These are phyloP conservation scores for Baccha elongata DNA, from an alignment of 2,888 invertebrate genomes.

Conservation along the genomic window DNA sequence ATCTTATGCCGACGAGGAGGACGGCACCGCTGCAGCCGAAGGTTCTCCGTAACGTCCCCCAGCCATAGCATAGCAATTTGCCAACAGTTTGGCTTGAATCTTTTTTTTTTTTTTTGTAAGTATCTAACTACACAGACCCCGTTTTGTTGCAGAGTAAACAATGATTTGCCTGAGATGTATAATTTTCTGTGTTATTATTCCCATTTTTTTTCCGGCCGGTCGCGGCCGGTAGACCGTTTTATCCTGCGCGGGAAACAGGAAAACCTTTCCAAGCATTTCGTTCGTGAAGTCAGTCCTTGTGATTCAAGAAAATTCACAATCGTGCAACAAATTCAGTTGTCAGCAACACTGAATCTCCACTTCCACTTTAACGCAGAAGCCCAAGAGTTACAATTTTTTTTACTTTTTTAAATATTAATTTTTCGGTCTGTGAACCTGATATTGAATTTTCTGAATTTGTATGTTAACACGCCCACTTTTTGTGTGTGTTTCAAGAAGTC, in stretches of 20 bases:
- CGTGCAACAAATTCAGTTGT: conserved; percentile 68
- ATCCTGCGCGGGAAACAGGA: conserved; percentile 63
- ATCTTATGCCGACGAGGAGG: conserved; percentile 58
- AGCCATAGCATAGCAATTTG: conserved; percentile 63
- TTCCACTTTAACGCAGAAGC: background rate
- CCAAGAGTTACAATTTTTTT: background rate
- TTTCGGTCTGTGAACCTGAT: conserved; percentile 45
- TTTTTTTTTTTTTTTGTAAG: conserved; percentile 8
- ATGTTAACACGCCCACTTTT: conserved; percentile 72
- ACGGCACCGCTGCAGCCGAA: conserved; percentile 6
- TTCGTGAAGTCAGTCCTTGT: conserved; percentile 36
- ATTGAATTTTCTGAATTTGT: conserved; percentile 68
- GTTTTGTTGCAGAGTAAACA: conserved; percentile 74
- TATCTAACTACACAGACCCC: conserved; percentile 45
- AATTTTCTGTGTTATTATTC: conserved; percentile 74
- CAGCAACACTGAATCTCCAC: conserved; percentile 36
- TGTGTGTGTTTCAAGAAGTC: conserved; percentile 6
- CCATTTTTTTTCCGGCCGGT: conserved; percentile 45
- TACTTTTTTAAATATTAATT: conserved; percentile 15
- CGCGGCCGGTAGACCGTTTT: conserved; percentile 1
- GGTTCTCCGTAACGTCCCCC: conserved; percentile 44
- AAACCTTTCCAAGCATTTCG: conserved; percentile 52
- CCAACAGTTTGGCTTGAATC: conserved; percentile 46
- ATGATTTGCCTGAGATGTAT: conserved; percentile 74
- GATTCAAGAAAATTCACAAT: conserved; percentile 41